Conservation (phyloP, 1,140 invertebrate species). For the Dufourea novaeangliae region DNA sequence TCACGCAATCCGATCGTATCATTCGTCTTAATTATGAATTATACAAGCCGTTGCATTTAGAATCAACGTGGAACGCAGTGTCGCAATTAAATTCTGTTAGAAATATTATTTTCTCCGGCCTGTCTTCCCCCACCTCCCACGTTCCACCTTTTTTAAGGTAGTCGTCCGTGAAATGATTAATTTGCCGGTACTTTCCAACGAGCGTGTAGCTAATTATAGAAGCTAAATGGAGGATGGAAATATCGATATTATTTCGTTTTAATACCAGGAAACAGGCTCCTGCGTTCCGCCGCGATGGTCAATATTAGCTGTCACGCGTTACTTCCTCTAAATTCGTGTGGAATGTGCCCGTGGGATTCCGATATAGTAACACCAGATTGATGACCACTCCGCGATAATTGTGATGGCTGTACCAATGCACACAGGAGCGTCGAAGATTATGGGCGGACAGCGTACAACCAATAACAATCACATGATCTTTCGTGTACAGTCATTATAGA, state of each 20-base stretch:
- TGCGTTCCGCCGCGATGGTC: conserved; percentile 9
- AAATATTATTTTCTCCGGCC: too few relatives aligned
- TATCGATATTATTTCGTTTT: conserved; percentile 18
- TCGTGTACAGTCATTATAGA: too few relatives aligned
- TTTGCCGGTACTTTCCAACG: background rate
- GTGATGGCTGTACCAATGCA: conserved; percentile 1
- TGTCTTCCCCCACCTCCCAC: too few relatives aligned
- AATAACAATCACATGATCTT: too few relatives aligned
- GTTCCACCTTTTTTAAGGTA: too few relatives aligned
- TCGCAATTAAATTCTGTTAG: too few relatives aligned
- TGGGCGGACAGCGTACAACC: too few relatives aligned
- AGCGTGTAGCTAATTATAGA: background rate
- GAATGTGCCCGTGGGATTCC: conserved; percentile 43
- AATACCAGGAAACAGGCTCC: conserved; percentile 17
- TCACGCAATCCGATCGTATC: too few relatives aligned
- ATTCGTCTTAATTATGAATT: too few relatives aligned
- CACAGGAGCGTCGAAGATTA: too few relatives aligned
- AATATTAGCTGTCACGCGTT: conserved; percentile 47
- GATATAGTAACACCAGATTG: conserved; percentile 51
- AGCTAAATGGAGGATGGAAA: background rate
- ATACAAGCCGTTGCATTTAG: too few relatives aligned
- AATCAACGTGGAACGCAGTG: too few relatives aligned
- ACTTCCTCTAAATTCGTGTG: conserved; percentile 43
- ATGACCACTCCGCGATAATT: conserved; percentile 41
- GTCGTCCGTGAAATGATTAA: background rate